Base-by-base conservation (phyloP, 1,140 invertebrate genomes). In the Coenobita brevimanus region DNA sequence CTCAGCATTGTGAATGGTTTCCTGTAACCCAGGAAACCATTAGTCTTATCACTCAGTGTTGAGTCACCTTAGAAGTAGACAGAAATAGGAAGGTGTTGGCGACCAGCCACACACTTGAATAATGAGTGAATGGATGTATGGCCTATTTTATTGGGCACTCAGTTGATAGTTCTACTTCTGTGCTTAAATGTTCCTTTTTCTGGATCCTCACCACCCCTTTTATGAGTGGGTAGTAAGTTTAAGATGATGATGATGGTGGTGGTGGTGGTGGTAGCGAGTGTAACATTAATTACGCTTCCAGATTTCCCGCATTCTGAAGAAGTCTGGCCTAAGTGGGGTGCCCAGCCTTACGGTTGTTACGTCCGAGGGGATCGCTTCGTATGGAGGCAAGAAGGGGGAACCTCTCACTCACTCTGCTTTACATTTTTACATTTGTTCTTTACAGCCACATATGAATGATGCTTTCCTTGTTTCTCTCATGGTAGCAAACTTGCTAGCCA, bases 371-470 rank as follows among this genome's bases (percentile, higher is more conserved):
- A 30, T 81, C 21, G 43, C 85, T 24, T 80, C 85, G 0, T 87
- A 87, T 81, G 85, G 85, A 8, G 64, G 64, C 30, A 67, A 79
- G 36, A 69, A 80, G 13, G 85, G 85, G 10, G 85, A 87, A 17
- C 30, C 85, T 24, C 62, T 87, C 3, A 80, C 85, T 50, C 57
- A 27, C 43, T 43, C 62, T 41, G 60, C 85, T 27, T 62, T 87
- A 13, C 43, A 80, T 80, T 71, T 54, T 36, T 87, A 87, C 46
- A 87, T 87, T 21, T 87, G 85, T 81, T 50, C 67, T n/a, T 57
- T 87, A 36, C 85, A 87, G 33, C 85, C 85, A n/a, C 85, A 80
- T 21, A 69, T 87, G 76, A 87, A 87, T 60, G 85, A 87, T 87
- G 85, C 75, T 15, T 87, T 87, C 67, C 78, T 87, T 24, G 78